Conservation (phyloP, 2,888 invertebrate species). For the Ochropacha duplaris region DNA sequence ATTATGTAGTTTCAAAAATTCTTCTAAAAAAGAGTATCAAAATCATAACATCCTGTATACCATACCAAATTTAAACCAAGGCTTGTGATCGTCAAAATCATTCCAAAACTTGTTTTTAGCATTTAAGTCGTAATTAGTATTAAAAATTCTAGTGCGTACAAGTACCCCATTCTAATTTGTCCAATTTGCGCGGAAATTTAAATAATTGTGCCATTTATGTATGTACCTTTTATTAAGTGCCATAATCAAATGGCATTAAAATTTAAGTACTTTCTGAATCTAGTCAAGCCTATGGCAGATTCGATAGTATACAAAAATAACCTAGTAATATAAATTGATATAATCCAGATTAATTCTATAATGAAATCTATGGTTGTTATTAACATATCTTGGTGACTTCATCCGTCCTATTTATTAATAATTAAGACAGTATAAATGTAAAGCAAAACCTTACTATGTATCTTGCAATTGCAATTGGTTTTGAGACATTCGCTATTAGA, state of each 20-base stretch:
- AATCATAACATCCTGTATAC: conserved; percentile 16
- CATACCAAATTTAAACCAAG: conserved; percentile 45
- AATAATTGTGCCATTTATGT: not conserved
- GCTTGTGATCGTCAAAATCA: conserved; percentile 73
- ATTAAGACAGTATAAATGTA: not conserved
- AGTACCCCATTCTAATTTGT: conserved; percentile 6
- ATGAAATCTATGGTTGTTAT: not conserved
- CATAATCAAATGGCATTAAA: not conserved
- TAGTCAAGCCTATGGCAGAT: not conserved
- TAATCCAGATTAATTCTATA: not conserved
- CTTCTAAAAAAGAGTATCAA: not conserved
- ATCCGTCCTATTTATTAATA: not conserved
- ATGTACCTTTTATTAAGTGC: not conserved
- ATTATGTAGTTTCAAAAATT: not conserved
- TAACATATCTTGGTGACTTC: not conserved
- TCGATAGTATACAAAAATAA: not conserved
- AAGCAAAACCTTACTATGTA: not conserved
- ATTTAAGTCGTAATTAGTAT: conserved; percentile 26
- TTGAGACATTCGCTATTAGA: not conserved
- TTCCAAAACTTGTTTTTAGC: conserved; percentile 66
- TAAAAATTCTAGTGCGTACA: not conserved
- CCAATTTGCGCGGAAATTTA: conserved; percentile 3
- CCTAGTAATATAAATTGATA: not conserved
- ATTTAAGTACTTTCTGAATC: not conserved
- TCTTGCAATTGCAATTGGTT: not conserved